Evolutionary conservation across 2,888 invertebrate genomes (phyloP).

Genomic region (Stenotaenia linearis): DNA sequence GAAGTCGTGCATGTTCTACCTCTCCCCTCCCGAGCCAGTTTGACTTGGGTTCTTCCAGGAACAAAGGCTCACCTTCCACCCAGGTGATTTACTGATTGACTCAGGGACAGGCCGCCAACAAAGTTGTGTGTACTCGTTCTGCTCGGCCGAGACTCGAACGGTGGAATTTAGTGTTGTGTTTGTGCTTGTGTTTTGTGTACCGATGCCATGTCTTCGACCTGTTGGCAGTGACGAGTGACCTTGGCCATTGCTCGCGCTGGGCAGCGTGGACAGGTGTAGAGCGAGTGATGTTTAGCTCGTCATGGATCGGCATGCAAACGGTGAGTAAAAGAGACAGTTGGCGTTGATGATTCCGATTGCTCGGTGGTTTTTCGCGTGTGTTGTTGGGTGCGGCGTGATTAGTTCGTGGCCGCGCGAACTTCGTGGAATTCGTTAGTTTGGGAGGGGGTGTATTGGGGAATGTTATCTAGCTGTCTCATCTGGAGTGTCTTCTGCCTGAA

Average conservation of each 20-base stretch:
- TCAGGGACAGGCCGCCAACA: slow-evolving; percentile 19
- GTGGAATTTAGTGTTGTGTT: neutral
- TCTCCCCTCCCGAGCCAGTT: slow-evolving; percentile 18
- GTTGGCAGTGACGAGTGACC: slow-evolving; percentile 7
- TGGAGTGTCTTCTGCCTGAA: slow-evolving; percentile 14
- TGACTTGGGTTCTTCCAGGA: slow-evolving; percentile 21
- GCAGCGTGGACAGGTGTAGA: slow-evolving; percentile 1
- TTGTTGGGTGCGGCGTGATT: slow-evolving; percentile 6
- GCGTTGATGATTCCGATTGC: neutral
- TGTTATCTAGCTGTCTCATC: slow-evolving; percentile 7
- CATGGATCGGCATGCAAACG: neutral
- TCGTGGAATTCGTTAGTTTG: neutral
- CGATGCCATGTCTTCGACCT: neutral
- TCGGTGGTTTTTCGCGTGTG: neutral
- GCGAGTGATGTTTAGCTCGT: neutral
- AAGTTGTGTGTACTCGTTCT: slow-evolving; percentile 1
- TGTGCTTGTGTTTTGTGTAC: neutral
- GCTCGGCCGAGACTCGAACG: neutral
- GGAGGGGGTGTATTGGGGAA: slow-evolving; percentile 8
- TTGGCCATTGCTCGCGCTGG: neutral
- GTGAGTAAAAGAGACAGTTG: neutral
- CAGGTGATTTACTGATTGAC: slow-evolving; percentile 30
- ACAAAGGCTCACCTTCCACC: slow-evolving; percentile 30
- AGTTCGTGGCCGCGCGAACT: neutral
- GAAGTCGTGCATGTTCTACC: neutral